Conservation (phyloP, 1,140 invertebrate genomes). For the Hypsibius dujardini region DNA sequence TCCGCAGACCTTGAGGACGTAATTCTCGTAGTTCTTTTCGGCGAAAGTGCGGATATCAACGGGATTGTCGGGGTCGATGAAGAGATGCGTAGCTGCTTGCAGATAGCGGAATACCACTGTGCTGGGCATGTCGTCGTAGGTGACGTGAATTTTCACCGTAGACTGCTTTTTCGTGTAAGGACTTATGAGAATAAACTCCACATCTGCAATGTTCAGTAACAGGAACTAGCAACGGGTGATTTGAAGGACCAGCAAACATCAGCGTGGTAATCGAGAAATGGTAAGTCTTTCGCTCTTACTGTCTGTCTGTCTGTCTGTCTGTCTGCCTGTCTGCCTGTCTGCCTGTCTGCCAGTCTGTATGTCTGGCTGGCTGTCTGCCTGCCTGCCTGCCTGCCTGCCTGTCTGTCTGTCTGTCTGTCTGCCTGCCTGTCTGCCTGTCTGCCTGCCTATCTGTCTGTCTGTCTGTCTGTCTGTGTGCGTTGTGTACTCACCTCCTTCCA, state of each 20-base stretch:
- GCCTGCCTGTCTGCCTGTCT: no score
- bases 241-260: no score
- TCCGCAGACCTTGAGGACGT: conserved; percentile 57
- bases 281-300: background rate
- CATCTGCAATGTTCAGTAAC: conserved; percentile 16
- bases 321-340: no score
- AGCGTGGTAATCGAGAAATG: background rate
- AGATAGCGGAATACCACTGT: conserved; percentile 50
- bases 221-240: background rate
- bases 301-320: no score
- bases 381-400: no score
- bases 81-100: conserved; percentile 46
- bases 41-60: conserved; percentile 42
- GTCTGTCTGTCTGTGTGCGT: background rate
- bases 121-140: conserved; percentile 45
- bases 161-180: conserved; percentile 35
- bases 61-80: conserved; percentile 41
- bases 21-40: conserved; percentile 35
- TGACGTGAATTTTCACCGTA: conserved; percentile 51
- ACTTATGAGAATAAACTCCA: conserved; percentile 18
- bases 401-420: no score
- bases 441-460: no score
- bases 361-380: no score
- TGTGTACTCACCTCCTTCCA: conserved; percentile 6
- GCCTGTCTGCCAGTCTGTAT: no score